These are phyloP conservation scores for Anastatus disparis DNA, from an alignment of 1,140 invertebrate genomes.

Conservation along the genomic window DNA sequence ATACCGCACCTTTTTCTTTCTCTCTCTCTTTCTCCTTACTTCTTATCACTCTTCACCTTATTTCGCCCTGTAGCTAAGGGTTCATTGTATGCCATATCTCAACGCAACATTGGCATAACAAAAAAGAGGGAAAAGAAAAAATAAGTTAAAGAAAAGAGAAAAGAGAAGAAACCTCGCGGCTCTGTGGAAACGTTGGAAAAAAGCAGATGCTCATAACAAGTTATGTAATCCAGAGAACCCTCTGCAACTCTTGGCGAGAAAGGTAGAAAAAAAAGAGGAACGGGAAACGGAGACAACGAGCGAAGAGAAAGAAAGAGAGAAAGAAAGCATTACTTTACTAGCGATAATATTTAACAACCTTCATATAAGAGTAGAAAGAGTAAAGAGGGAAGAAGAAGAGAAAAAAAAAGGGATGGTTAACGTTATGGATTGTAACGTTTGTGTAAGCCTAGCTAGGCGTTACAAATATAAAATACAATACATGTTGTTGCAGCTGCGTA, in stretches of 20 bases:
- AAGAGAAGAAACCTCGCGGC: no score
- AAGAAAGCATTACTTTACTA: slow-evolving; percentile 9
- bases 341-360: slow-evolving; percentile 27
- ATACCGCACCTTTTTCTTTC: no score
- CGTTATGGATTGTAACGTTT: slow-evolving; percentile 36
- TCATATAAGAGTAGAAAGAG: no score
- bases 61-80: background rate
- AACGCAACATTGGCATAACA: no score
- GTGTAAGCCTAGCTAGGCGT: no score
- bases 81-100: no score
- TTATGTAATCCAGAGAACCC: slow-evolving; percentile 22
- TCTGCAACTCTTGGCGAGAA: slow-evolving; percentile 18
- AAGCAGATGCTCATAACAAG: slow-evolving; percentile 32
- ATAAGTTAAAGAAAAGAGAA: no score
- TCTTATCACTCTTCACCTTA: background rate
- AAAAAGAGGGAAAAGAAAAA: background rate
- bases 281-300: no score
- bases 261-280: background rate
- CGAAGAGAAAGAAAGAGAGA: slow-evolving; percentile 22
- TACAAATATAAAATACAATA: no score
- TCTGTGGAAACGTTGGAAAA: slow-evolving; percentile 5
- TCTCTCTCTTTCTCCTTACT: no score
- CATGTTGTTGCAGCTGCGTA: no score
- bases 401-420: slow-evolving; percentile 1
- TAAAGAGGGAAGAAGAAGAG: no score